A percentile compares a stretch with the other conserved stretches of the same genome.
Evolutionary conservation across 2,113 vertebrate species (phyloP).

Genomic region (Setophaga petechia): DNA sequence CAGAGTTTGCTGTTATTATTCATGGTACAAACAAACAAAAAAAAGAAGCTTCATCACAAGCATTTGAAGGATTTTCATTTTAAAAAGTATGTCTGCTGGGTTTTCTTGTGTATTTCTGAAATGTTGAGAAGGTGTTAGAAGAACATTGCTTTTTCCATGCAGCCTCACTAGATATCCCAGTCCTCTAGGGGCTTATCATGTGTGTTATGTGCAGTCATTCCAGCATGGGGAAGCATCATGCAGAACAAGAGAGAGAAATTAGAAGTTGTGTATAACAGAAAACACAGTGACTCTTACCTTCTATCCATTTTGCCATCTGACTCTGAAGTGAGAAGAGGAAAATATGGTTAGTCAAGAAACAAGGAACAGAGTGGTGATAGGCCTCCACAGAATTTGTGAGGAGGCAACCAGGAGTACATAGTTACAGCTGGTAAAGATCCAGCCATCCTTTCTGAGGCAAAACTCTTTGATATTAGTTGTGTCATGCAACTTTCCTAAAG

Average conservation of each 20-base stretch:
- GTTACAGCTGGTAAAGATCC: neutral
- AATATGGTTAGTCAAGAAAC: neutral
- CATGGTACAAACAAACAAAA: neutral
- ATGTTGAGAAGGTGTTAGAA: neutral
- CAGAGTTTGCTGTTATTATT: neutral
- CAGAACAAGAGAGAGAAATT: neutral
- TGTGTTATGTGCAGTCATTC: neutral
- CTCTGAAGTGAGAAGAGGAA: constrained; percentile 34
- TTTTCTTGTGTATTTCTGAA: neutral
- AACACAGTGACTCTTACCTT: constrained; percentile 42
- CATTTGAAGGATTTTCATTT: neutral
- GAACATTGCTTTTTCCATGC: neutral
- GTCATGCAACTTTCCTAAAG: neutral
- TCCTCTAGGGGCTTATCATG: neutral
- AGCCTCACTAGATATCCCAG: neutral
- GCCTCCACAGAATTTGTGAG: neutral
- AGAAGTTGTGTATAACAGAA: neutral
- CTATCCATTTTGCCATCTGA: constrained; percentile 51
- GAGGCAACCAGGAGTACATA: neutral
- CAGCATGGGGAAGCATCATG: neutral
- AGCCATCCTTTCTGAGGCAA: neutral
- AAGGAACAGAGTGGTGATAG: neutral
- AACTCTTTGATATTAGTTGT: neutral
- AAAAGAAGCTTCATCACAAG: neutral
- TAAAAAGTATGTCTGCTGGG: neutral